Conservation (phyloP, 2,888 invertebrate species). For the Chrysolina oricalcia region DNA sequence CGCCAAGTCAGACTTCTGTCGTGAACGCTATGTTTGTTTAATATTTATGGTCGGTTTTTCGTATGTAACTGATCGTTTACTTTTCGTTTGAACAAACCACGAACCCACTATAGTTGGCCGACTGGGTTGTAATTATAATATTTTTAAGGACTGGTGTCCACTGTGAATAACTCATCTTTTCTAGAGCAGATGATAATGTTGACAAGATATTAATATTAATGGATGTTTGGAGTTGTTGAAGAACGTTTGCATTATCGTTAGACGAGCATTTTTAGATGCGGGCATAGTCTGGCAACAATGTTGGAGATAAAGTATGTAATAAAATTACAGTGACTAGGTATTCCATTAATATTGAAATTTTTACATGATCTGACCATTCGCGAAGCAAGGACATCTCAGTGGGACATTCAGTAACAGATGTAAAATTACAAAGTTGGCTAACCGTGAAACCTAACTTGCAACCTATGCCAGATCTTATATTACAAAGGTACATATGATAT, state of each 20-base stretch:
- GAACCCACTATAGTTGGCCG: slow-evolving; percentile 38
- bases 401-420: no score
- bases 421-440: no score
- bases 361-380: no score
- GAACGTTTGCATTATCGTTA: no score
- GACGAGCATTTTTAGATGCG: no score
- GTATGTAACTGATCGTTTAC: slow-evolving; percentile 52
- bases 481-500: no score
- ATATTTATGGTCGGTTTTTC: slow-evolving; percentile 57
- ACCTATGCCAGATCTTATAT: no score
- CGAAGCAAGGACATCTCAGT: no score
- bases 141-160: slow-evolving; percentile 36
- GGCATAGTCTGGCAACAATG: no score
- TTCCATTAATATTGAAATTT: no score
- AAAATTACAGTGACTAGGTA: no score
- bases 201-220: slow-evolving; percentile 21
- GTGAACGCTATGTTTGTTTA: slow-evolving; percentile 61
- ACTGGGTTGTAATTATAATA: slow-evolving; percentile 36
- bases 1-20: slow-evolving; percentile 61
- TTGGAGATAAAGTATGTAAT: not conserved
- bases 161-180: slow-evolving; percentile 32
- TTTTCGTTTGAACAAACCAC: slow-evolving; percentile 43
- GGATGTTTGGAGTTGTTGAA: not conserved
- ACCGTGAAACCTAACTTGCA: no score
- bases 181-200: slow-evolving; percentile 34